phyloP scores from a whole-genome alignment of 2,797 vertebrate species.

The Acipenser oxyrinchus region DNA sequence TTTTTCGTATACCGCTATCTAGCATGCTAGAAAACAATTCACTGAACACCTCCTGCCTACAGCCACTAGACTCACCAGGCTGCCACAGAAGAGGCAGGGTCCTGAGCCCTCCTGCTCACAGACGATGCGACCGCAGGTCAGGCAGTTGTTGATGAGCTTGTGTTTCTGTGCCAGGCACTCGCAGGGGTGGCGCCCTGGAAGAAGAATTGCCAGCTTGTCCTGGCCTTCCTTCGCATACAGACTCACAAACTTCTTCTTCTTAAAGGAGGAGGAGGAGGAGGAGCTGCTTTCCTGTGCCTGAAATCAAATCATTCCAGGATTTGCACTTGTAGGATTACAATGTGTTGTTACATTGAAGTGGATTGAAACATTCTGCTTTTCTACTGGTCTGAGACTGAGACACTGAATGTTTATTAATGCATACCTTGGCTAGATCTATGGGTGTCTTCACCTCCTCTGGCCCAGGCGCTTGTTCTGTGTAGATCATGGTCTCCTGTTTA shows the following conservation, averaged over 20 bases:
- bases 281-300: conserved; percentile 68
- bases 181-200: conserved; percentile 81
- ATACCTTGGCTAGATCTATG: conserved; percentile 83
- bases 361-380: no score
- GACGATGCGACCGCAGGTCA: conserved; percentile 87
- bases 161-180: conserved; percentile 95
- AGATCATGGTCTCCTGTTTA: conserved; percentile 61
- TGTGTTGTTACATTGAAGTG: no score
- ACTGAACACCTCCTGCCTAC: no score
- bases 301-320: conserved; percentile 2
- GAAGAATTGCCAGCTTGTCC: conserved; percentile 74
- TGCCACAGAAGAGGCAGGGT: conserved; percentile 88
- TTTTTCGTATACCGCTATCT: no score
- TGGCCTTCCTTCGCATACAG: conserved; percentile 87
- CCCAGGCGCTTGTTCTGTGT: conserved; percentile 48
- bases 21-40: no score
- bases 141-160: conserved; percentile 90
- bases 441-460: conserved; percentile 82
- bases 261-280: conserved; percentile 58
- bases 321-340: no score
- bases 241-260: conserved; percentile 83
- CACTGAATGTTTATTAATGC: no score
- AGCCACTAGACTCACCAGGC: conserved; percentile 58
- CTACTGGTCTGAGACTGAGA: no score
- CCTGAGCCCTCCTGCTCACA: conserved; percentile 94